phyloP scores from a whole-genome alignment of 1,140 invertebrate species.

The Drosophila lacertosa region DNA sequence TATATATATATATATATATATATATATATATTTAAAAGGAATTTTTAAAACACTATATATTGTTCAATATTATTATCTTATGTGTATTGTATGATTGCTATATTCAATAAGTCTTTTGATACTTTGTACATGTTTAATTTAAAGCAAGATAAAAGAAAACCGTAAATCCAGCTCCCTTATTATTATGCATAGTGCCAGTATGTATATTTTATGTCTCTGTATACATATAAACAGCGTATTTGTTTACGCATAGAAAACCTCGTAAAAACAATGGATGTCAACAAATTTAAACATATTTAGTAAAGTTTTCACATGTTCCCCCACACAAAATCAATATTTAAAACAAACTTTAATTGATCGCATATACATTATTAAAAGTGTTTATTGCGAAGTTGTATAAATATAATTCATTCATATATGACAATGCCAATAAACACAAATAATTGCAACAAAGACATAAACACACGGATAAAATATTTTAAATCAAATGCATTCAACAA shows the following conservation, averaged over 20 bases:
- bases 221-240: conserved; percentile 46
- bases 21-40: no score
- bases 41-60: no score
- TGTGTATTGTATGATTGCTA: conserved; percentile 80
- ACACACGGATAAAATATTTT: conserved; percentile 52
- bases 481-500: conserved; percentile 70
- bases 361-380: conserved; percentile 43
- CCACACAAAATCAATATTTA: conserved; percentile 43
- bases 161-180: conserved; percentile 53
- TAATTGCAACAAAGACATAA: conserved; percentile 55
- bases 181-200: conserved; percentile 64
- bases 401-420: conserved; percentile 65
- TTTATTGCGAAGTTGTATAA: conserved; percentile 65
- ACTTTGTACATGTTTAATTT: conserved; percentile 81
- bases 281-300: conserved; percentile 54
- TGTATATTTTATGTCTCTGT: conserved; percentile 30
- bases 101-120: conserved; percentile 78
- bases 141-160: conserved; percentile 36
- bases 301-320: conserved; percentile 48
- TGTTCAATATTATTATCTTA: conserved; percentile 81
- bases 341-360: no score
- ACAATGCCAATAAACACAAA: conserved; percentile 45
- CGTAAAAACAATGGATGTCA: conserved; percentile 29
- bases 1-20: conserved; percentile 32
- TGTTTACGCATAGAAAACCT: conserved; percentile 42